Conservation (phyloP, 2,797 vertebrate species). For the Aeoliscus strigatus region DNA sequence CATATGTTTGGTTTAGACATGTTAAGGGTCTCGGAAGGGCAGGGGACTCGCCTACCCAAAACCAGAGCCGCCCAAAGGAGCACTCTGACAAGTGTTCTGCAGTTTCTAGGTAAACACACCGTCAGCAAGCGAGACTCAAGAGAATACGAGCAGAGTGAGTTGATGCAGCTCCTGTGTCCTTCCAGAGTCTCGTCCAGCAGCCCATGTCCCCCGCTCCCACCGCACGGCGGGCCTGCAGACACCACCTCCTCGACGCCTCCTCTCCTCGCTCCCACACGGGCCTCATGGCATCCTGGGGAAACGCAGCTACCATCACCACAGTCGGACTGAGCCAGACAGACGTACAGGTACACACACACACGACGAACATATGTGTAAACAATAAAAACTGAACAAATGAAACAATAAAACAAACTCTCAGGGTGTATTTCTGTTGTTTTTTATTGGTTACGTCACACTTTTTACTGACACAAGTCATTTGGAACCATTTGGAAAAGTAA, state of each 20-base stretch:
- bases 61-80: conserved; percentile 86
- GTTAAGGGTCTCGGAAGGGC: conserved; percentile 87
- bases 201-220: conserved; percentile 82
- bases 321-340: conserved; percentile 82
- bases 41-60: conserved; percentile 86
- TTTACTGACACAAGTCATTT: conserved; percentile 49
- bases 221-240: conserved; percentile 87
- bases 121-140: not conserved
- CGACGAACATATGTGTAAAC: too few relatives aligned
- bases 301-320: conserved; percentile 93
- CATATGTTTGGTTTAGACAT: conserved; percentile 83
- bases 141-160: conserved; percentile 12
- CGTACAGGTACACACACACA: conserved; percentile 58
- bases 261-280: conserved; percentile 84
- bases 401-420: too few relatives aligned
- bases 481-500: conserved; percentile 42
- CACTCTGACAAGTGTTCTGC: conserved; percentile 91
- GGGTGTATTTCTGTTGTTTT: too few relatives aligned
- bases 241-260: conserved; percentile 83
- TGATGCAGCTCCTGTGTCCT: conserved; percentile 51
- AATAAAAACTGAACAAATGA: too few relatives aligned
- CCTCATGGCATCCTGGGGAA: conserved; percentile 92
- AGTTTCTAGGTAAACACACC: conserved; percentile 86
- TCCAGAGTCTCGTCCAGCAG: conserved; percentile 88
- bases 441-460: conserved; percentile 52